Percentiles rank a stretch among this genome's conserved stretches.
These are phyloP conservation scores for Leptodirus hochenwartii DNA, from an alignment of 2,888 invertebrate genomes.

Conservation along the genomic window DNA sequence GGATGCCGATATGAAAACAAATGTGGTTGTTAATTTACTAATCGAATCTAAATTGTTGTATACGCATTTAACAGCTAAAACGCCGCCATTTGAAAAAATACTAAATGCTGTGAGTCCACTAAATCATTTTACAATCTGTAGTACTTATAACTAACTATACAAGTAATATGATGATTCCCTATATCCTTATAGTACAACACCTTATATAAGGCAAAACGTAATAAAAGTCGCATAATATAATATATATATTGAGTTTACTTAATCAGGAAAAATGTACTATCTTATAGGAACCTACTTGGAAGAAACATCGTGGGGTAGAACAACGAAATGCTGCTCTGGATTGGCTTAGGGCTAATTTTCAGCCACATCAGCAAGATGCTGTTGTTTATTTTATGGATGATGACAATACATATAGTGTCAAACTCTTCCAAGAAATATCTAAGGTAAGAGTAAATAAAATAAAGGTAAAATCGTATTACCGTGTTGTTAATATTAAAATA, in stretches of 20 bases:
- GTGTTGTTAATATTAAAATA: slow-evolving; percentile 1
- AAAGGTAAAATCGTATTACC: slow-evolving; percentile 7
- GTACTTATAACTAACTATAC: no score
- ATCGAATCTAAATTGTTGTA: slow-evolving; percentile 35
- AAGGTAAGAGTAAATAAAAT: neutral
- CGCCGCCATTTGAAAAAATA: slow-evolving; percentile 51
- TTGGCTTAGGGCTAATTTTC: slow-evolving; percentile 55
- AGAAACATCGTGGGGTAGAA: slow-evolving; percentile 72
- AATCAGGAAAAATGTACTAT: slow-evolving; percentile 2
- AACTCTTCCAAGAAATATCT: slow-evolving; percentile 78
- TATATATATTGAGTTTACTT: no score
- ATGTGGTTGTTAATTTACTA: slow-evolving; percentile 56
- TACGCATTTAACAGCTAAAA: slow-evolving; percentile 46
- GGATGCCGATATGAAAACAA: slow-evolving; percentile 54
- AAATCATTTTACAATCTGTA: no score
- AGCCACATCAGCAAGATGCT: slow-evolving; percentile 36
- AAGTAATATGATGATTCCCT: no score
- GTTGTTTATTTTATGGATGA: slow-evolving; percentile 94
- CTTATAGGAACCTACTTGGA: slow-evolving; percentile 44
- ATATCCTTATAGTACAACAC: no score
- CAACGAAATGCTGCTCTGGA: slow-evolving; percentile 74
- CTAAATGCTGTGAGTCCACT: slow-evolving; percentile 31
- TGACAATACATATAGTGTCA: slow-evolving; percentile 83
- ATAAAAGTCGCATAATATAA: no score
- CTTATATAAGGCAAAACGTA: no score